Conservation (phyloP, 2,113 vertebrate genomes). For the Mixornis gularis region DNA sequence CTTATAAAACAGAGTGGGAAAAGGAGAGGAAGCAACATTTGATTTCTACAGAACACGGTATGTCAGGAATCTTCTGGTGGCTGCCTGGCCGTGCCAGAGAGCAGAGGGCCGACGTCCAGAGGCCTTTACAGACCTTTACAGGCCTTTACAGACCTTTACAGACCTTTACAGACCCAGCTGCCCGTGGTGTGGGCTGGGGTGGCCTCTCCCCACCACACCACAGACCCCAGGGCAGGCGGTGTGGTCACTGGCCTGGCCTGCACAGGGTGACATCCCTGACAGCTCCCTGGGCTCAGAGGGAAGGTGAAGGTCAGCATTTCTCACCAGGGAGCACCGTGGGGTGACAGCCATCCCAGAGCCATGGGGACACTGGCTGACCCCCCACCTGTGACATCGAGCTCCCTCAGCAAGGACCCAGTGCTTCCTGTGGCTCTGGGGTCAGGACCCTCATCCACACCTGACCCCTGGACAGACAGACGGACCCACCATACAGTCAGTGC, state of each 20-base stretch:
- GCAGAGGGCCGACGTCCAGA: not conserved
- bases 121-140: not conserved
- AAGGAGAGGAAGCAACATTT: not conserved
- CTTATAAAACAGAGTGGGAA: not conserved
- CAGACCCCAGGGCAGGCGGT: not conserved
- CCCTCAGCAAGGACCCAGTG: fast-evolving
- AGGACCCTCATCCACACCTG: fast-evolving
- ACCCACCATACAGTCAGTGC: not conserved
- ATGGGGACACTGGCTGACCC: fast-evolving
- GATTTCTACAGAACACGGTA: not conserved
- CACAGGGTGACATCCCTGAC: not conserved
- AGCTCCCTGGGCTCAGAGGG: not conserved
- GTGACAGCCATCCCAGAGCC: not conserved
- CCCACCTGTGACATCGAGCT: fast-evolving
- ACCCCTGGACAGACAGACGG: not conserved
- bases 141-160: not conserved
- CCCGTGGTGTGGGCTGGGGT: fast-evolving
- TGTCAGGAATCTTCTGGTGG: too few species aligned
- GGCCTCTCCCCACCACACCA: not conserved
- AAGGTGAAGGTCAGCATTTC: not conserved
- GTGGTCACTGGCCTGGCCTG: fast-evolving
- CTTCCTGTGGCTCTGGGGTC: not conserved
- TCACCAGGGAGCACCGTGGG: fast-evolving
- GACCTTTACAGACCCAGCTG: not conserved
- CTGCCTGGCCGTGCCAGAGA: not conserved